A percentile compares a stretch with the other conserved stretches of the same genome.
phyloP scores from a whole-genome alignment of 35 echinoderm and acorn worm species.

The Nesometra sesokonis region DNA sequence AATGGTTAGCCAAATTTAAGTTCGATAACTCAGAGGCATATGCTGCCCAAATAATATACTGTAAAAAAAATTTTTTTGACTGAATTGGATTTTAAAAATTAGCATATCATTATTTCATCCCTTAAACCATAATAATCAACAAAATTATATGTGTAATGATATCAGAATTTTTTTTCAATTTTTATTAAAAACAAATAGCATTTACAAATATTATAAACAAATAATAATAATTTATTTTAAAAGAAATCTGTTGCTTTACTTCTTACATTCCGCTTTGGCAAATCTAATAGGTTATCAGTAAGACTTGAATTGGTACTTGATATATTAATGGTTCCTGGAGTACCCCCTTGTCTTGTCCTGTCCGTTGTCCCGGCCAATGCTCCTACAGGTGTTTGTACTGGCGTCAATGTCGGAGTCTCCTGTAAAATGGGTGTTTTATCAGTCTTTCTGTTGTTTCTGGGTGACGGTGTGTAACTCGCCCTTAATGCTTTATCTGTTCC shows the following conservation, averaged over 20 bases:
- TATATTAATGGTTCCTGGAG: background rate
- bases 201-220: too few relatives aligned
- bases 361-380: slow-evolving; percentile 21
- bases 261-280: slow-evolving; percentile 58
- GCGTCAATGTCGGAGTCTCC: slow-evolving; percentile 34
- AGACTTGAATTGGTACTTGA: slow-evolving; percentile 25
- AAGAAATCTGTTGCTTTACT: slow-evolving; percentile 84
- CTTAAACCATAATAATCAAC: too few relatives aligned
- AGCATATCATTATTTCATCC: too few relatives aligned
- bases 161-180: too few relatives aligned
- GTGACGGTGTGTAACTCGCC: slow-evolving; percentile 90
- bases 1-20: too few relatives aligned
- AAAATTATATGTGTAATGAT: too few relatives aligned
- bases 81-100: too few relatives aligned
- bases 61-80: too few relatives aligned
- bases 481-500: slow-evolving; percentile 61
- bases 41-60: too few relatives aligned
- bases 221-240: too few relatives aligned
- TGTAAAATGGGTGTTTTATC: slow-evolving; percentile 76
- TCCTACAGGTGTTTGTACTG: slow-evolving; percentile 20
- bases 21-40: too few relatives aligned
- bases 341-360: background rate
- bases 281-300: slow-evolving; percentile 78
- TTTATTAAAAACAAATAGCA: too few relatives aligned
- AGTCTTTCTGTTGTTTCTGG: slow-evolving; percentile 7